These are phyloP conservation scores for Pachyseris speciosa DNA, from an alignment of 64 coral and sea anemone genomes.

Conservation along the genomic window DNA sequence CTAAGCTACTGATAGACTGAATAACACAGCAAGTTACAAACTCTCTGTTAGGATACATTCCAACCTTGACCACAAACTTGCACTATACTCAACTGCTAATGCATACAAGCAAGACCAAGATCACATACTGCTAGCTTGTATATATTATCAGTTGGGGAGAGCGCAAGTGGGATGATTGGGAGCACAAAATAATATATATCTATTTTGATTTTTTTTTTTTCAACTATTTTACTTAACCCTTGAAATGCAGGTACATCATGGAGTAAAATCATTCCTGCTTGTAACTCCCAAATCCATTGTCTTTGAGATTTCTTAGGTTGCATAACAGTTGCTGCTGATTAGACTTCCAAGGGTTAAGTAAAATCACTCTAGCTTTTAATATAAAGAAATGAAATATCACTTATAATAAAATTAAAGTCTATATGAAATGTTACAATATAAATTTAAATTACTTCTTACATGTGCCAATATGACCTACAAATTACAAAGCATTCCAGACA, in stretches of 20 bases:
- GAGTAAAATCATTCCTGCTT: too few relatives aligned
- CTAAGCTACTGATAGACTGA: too few relatives aligned
- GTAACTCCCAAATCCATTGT: too few relatives aligned
- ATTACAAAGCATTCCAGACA: constrained; percentile 75
- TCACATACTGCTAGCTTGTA: background rate
- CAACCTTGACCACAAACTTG: background rate
- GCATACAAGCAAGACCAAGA: background rate
- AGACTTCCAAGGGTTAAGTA: too few relatives aligned
- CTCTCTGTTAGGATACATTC: background rate
- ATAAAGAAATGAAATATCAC: constrained; percentile 3
- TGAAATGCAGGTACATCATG: too few relatives aligned
- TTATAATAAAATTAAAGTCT: constrained; percentile 17
- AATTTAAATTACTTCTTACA: constrained; percentile 11
- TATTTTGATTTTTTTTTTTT: background rate
- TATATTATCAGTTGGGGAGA: background rate
- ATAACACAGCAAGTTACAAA: background rate
- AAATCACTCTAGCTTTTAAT: background rate
- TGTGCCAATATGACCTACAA: constrained; percentile 4
- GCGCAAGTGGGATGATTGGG: background rate
- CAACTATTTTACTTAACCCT: too few relatives aligned
- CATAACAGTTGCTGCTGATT: too few relatives aligned
- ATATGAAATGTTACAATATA: constrained; percentile 1
- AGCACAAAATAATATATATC: background rate
- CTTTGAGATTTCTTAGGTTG: too few relatives aligned
- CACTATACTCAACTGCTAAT: background rate